Evolutionary conservation across 2,797 vertebrate genomes (phyloP), one percentile per base, ranked within the genome.

Genomic region (Urocyon cinereoargenteus): DNA sequence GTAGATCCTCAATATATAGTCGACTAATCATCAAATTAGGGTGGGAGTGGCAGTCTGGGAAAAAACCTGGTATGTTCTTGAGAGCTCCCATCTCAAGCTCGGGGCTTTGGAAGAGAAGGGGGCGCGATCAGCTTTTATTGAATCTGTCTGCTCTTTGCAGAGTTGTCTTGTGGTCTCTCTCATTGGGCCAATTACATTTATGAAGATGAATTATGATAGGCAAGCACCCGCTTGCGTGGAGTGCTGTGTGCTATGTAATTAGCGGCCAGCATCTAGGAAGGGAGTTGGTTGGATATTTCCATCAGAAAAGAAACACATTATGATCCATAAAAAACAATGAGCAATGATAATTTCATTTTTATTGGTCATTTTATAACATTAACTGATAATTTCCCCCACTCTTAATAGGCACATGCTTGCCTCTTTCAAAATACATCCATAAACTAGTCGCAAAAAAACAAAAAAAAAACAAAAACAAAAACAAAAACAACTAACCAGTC

Each of bases 301-400:
- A 36, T 92, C 92, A 86, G 87, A 40, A 90, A 97, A 96, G 96
- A 96, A 77, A 81, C 86, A 91, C 93, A 97, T 98, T 97, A 97
- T 62, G 92, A 95, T 91, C 96, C 95, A 98, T 97, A 97, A 98
- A 97, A 97, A 98, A 98, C 97, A 98, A 98, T 92, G 96, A 97
- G 87, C 90, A 97, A 98, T 90, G 92, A 97, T 97, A 90, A 97
- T 98, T 98, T 97, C 97, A 97, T 96, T 98, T 98, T 98, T 98
- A 98, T 98, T 98, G 96, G 97, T 97, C 97, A 97, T 97, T 98
- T 98, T 94, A 96, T 97, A 97, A 96, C 96, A 96, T 97, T 98
- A 92, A 55, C 96, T 95, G 97, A 97, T 97, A 95, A 97, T 97
- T 97, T 95, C 92, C 75, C 87, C 91, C n/a, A 36, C 86, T 66